Evolutionary conservation across 2,797 vertebrate species (phyloP).

Genomic region (Sarcoramphus papa): DNA sequence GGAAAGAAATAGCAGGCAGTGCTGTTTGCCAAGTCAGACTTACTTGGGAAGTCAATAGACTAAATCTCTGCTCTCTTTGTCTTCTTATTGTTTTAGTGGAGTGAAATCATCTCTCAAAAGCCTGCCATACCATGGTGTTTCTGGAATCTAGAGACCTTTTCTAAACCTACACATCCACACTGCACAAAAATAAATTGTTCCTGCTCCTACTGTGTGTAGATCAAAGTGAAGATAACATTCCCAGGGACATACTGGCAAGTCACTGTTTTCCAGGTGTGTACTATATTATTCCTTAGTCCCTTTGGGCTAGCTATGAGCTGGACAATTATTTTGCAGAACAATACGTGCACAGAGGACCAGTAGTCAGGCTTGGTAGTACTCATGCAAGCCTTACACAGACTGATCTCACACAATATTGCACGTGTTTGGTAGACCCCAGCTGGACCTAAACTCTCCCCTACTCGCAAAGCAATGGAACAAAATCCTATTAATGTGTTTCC

Average conservation of each 20-base stretch:
- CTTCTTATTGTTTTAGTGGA: background rate
- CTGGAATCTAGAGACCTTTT: background rate
- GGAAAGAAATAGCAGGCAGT: background rate
- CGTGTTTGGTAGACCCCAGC: background rate
- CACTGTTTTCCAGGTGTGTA: background rate
- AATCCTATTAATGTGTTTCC: background rate
- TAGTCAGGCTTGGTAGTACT: background rate
- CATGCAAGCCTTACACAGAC: background rate
- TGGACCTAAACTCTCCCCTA: background rate
- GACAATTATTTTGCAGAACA: background rate
- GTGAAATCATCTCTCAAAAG: background rate
- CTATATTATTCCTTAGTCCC: background rate
- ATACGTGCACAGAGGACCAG: background rate
- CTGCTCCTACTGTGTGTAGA: background rate
- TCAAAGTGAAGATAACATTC: background rate
- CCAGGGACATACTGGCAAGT: background rate
- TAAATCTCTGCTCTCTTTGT: background rate
- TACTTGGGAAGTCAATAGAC: background rate
- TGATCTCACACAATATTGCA: background rate
- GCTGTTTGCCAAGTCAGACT: background rate
- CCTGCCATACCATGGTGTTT: background rate
- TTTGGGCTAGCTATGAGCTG: background rate
- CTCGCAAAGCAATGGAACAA: background rate
- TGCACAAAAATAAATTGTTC: background rate
- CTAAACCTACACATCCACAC: background rate